Percentiles rank a stretch among this genome's conserved stretches.
These are phyloP conservation scores for Orchesellides sinensis DNA, from an alignment of 2,888 invertebrate genomes.

Conservation along the genomic window DNA sequence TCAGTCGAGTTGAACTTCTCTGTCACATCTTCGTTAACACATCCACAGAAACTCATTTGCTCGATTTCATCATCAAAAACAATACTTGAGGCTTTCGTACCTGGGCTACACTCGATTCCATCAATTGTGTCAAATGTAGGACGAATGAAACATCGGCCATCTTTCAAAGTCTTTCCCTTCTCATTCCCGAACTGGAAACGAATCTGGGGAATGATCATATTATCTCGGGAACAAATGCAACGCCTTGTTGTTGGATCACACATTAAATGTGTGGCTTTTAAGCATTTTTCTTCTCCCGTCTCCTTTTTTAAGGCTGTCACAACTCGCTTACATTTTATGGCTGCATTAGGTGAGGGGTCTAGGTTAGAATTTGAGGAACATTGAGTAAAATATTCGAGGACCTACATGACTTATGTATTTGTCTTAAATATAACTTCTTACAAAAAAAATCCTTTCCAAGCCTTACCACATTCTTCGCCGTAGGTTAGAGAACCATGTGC, in stretches of 20 bases:
- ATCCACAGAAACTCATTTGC: background rate
- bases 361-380: background rate
- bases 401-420: background rate
- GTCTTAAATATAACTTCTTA: background rate
- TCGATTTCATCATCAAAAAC: background rate
- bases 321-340: constrained; percentile 5
- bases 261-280: constrained; percentile 22
- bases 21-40: background rate
- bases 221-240: constrained; percentile 1
- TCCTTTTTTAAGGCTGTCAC: background rate
- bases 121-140: constrained; percentile 17
- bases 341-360: background rate
- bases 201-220: background rate
- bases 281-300: background rate
- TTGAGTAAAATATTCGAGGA: background rate
- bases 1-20: constrained; percentile 15
- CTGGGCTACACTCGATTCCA: constrained; percentile 29
- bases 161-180: background rate
- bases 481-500: background rate
- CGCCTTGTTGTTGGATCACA: background rate
- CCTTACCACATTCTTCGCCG: constrained; percentile 18
- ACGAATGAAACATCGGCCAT: constrained; percentile 15
- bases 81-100: background rate
- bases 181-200: constrained; percentile 29
- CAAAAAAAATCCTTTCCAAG: background rate